Evolutionary conservation across 2,113 vertebrate genomes (phyloP).

Genomic region (Bos javanicus): DNA sequence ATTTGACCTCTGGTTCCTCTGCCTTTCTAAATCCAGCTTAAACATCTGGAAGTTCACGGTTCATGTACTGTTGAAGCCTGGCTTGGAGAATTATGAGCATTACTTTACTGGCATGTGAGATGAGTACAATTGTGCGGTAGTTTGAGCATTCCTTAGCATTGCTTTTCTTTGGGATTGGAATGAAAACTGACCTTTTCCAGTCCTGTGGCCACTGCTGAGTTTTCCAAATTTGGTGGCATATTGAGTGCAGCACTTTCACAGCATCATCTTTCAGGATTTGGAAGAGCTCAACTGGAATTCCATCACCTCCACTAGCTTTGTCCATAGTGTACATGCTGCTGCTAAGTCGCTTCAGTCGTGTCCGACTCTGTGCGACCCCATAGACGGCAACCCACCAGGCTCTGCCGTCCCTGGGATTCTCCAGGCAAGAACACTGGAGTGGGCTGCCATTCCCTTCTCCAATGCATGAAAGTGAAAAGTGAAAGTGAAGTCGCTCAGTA

Average conservation of each 20-base stretch:
- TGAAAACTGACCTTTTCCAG: background rate
- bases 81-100: background rate
- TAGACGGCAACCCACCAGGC: too few relatives aligned
- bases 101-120: background rate
- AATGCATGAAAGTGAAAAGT: too few relatives aligned
- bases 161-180: background rate
- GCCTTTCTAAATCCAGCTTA: background rate
- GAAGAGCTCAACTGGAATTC: background rate
- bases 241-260: background rate
- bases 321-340: background rate
- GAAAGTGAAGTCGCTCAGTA: too few relatives aligned
- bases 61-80: background rate
- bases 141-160: background rate
- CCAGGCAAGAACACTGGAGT: too few relatives aligned
- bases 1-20: background rate
- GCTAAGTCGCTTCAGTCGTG: too few relatives aligned
- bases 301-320: background rate
- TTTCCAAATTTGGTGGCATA: background rate
- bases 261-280: background rate
- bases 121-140: fast-evolving
- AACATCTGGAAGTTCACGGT: background rate
- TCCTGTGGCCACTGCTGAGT: background rate
- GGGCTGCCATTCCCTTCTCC: too few relatives aligned
- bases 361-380: too few relatives aligned
- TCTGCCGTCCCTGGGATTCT: too few relatives aligned